phyloP scores from a whole-genome alignment of 2,113 vertebrate species.

The Junco hyemalis region DNA sequence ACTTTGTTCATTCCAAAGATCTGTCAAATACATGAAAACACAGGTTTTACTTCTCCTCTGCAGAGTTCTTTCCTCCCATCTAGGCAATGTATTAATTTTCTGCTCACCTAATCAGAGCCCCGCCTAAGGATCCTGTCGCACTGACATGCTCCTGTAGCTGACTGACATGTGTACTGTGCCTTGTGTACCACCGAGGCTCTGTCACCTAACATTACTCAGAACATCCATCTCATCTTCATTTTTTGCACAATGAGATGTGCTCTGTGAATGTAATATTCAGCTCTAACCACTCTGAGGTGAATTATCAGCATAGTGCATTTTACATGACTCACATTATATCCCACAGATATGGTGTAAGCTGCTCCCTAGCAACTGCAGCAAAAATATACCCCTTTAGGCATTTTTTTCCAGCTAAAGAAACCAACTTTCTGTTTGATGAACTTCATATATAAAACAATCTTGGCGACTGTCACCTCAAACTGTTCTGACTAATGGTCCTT shows the following conservation, averaged over 20 bases:
- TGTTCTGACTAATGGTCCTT: slow-evolving; percentile 49
- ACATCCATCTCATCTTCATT: slow-evolving; percentile 11
- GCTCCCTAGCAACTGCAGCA: slow-evolving; percentile 54
- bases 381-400: neutral
- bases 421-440: slow-evolving; percentile 34
- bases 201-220: neutral
- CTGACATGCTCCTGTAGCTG: neutral
- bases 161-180: neutral
- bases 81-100: neutral
- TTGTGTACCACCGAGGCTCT: neutral
- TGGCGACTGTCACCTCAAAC: slow-evolving; percentile 1
- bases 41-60: neutral
- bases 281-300: neutral
- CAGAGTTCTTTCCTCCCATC: neutral
- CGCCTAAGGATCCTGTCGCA: neutral
- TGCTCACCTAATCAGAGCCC: neutral
- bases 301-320: slow-evolving; percentile 3
- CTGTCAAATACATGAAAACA: neutral
- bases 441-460: slow-evolving; percentile 32
- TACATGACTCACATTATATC: slow-evolving; percentile 11
- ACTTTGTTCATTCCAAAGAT: neutral
- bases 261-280: slow-evolving; percentile 5
- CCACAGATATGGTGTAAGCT: neutral
- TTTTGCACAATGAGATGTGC: neutral
- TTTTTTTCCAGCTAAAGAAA: neutral